Conservation (phyloP, 2,113 vertebrate genomes). For the Phasianus colchicus region DNA sequence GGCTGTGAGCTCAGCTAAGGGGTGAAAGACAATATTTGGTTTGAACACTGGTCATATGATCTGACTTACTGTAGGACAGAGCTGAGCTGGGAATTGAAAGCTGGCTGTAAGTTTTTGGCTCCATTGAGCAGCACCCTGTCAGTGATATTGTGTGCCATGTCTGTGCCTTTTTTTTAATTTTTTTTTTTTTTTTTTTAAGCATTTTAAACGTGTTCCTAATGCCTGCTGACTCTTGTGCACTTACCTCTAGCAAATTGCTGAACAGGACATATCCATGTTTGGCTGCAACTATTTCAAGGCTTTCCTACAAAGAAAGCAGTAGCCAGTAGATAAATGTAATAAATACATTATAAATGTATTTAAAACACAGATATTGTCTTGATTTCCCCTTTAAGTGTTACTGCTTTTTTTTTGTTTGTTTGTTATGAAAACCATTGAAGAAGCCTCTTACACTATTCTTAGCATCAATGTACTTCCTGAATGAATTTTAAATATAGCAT, state of each 20-base stretch:
- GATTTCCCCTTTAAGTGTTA: neutral
- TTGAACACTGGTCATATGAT: neutral
- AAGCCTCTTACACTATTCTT: neutral
- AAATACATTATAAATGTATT: neutral
- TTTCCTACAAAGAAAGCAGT: conserved; percentile 73
- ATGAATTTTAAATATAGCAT: neutral
- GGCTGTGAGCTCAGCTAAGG: neutral
- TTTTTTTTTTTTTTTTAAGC: neutral
- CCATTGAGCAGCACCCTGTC: neutral
- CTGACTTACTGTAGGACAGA: neutral
- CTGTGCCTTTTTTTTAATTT: neutral
- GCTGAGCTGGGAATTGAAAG: neutral
- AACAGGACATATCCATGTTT: conserved; percentile 84
- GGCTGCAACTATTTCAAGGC: conserved; percentile 82
- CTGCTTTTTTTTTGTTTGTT: no score
- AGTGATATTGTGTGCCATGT: neutral
- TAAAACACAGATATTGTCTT: neutral
- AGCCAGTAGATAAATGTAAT: neutral
- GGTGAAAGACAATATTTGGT: neutral
- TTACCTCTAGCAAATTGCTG: conserved; percentile 88
- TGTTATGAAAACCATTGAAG: neutral
- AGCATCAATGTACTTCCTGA: neutral
- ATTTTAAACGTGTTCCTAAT: neutral
- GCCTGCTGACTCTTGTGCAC: neutral
- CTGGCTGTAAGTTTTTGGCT: neutral